A percentile compares a stretch with the other conserved stretches of the same genome.
phyloP scores from a whole-genome alignment of 2,888 invertebrate species.

The Epinotia brunnichana region DNA sequence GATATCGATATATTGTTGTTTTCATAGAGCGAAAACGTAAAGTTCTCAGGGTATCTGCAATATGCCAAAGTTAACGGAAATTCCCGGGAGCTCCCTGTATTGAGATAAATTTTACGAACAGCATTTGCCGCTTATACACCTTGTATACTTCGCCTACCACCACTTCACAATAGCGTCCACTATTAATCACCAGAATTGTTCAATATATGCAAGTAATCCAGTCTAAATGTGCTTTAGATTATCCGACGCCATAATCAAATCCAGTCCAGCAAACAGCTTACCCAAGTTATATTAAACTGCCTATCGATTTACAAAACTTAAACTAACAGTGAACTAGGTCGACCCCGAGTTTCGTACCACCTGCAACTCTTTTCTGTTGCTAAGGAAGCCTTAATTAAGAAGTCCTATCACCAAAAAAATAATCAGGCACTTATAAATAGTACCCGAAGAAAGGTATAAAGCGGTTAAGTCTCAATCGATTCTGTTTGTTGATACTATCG shows the following conservation, averaged over 20 bases:
- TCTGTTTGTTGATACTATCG: constrained; percentile 29
- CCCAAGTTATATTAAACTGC: constrained; percentile 28
- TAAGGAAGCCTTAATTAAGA: too few relatives aligned
- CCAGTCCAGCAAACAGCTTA: constrained; percentile 19
- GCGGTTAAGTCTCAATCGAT: constrained; percentile 6
- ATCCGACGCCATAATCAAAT: constrained; percentile 1
- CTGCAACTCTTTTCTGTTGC: too few relatives aligned
- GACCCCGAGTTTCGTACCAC: background rate
- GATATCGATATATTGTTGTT: too few relatives aligned
- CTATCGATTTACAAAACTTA: background rate
- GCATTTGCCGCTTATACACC: background rate
- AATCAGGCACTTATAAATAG: too few relatives aligned
- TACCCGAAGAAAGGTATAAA: background rate
- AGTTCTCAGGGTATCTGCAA: too few relatives aligned
- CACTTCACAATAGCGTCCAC: background rate
- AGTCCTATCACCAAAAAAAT: too few relatives aligned
- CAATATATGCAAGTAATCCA: constrained; percentile 4
- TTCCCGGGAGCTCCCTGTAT: too few relatives aligned
- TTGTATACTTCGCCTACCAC: background rate
- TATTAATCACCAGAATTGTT: background rate
- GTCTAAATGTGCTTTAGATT: background rate
- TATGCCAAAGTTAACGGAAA: too few relatives aligned
- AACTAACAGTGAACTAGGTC: background rate
- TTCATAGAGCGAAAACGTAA: too few relatives aligned
- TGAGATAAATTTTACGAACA: background rate